phyloP scores from a whole-genome alignment of 2,888 invertebrate species.

The Campoletis raptor region DNA sequence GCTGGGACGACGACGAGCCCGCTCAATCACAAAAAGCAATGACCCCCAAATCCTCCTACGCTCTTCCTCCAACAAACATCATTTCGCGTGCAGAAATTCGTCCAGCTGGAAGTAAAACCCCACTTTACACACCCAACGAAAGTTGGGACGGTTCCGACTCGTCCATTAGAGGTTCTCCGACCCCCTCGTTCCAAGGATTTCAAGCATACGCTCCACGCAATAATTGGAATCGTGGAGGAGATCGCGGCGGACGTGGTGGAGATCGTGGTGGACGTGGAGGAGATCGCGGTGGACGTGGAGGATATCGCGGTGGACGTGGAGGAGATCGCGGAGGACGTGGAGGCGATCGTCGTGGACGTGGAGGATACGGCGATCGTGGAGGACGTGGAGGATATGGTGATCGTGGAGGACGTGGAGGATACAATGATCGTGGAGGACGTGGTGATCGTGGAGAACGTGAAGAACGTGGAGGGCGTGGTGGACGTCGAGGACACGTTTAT shows the following conservation, averaged over 20 bases:
- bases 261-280: constrained; percentile 8
- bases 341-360: neutral
- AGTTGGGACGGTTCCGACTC: constrained; percentile 1
- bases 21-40: neutral
- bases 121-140: neutral
- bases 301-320: neutral
- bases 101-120: neutral
- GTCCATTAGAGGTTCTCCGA: neutral
- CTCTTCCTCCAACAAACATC: constrained; percentile 3
- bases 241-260: too few relatives aligned
- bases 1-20: constrained; percentile 30
- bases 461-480: neutral
- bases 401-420: neutral
- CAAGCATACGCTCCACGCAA: neutral
- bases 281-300: neutral
- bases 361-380: neutral
- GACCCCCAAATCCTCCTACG: neutral
- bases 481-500: neutral
- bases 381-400: neutral
- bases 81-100: constrained; percentile 21
- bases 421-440: neutral
- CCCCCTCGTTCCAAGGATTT: neutral
- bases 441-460: neutral
- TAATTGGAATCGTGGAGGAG: neutral
- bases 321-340: neutral